Evolutionary conservation across 1,140 invertebrate species (phyloP), one percentile per base, ranked within the genome.

Genomic region (Drosophila miranda): DNA sequence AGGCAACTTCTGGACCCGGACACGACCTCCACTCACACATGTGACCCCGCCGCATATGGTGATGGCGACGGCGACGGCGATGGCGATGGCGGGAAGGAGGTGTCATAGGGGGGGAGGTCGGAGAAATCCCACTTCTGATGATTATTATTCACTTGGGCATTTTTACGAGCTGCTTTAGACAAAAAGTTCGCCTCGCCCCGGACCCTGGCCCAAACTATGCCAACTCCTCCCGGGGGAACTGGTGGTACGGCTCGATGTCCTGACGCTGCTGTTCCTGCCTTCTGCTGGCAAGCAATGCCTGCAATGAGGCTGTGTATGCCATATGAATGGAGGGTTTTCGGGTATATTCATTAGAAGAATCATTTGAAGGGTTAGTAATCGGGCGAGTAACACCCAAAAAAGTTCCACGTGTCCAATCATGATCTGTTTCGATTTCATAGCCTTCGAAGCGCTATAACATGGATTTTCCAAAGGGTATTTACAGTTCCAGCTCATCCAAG

Each of bases 131-230:
- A 76, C 56, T 87, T 64, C 82, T 86, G 82, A 86, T 88, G 78
- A 89, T 88, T 88, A 88, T 88, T 88, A 88, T 88, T 88, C 83
- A 89, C 83, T 88, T 88, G 83, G 83, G 83, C 83, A 88, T 88
- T 88, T 88, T 89, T 88, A 88, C 84, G 83, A 89, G 78, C 84
- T 89, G 84, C 78, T 78, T 87, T 89, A 81, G 80, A 83, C 75
- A 79, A 89, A 84, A 84, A 79, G 72, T 83, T 84, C 77, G 74
- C 61, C 74, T 75, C 64, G 76, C 55, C 66, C 59, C 30, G 34
- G 3, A 38, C 11, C 34, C 3, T 62, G 59, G 43, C 57, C 54
- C 52, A 28, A 75, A 83, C 80, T 83, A 83, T 84, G 71, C 80
- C 81, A 84, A 75, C 70, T 82, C 80, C 81, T 84, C 58, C 61